Conservation (phyloP, 2,113 vertebrate species). For the Passer montanus region DNA sequence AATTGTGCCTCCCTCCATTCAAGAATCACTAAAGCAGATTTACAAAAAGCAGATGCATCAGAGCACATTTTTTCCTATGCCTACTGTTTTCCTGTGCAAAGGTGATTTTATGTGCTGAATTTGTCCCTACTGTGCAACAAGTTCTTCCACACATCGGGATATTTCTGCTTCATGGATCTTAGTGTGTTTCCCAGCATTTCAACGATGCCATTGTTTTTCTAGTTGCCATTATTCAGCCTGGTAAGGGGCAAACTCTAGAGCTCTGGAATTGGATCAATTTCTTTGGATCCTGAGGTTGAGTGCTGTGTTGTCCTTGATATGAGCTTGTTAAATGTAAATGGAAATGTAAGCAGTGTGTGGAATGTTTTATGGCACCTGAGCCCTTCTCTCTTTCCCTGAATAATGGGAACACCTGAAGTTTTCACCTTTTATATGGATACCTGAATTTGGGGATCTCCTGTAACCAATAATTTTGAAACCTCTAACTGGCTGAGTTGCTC, state of each 20-base stretch:
- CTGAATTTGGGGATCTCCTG: not conserved
- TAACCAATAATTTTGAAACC: not conserved
- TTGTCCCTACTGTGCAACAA: not conserved
- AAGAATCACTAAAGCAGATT: not conserved
- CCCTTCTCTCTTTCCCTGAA: not conserved
- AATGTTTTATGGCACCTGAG: not conserved
- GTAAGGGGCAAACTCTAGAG: not conserved
- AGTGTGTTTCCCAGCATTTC: not conserved
- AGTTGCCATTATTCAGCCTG: not conserved
- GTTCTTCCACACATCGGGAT: not conserved
- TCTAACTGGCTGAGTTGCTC: not conserved
- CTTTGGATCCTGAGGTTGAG: not conserved
- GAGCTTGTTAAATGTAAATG: not conserved
- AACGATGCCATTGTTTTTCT: accelerated
- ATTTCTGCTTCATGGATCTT: not conserved
- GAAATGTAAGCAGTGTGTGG: not conserved
- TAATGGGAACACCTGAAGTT: not conserved
- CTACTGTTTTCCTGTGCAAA: not conserved
- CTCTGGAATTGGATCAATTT: not conserved
- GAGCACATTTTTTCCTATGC: not conserved
- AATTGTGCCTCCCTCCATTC: not conserved
- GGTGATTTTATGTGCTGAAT: not conserved
- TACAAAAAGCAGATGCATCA: not conserved
- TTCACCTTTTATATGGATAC: not conserved
- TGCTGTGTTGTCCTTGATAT: not conserved